A percentile compares a stretch with the other conserved stretches of the same genome.
These are phyloP conservation scores for Callospermophilus lateralis DNA, from an alignment of 2,113 vertebrate species.

Conservation along the genomic window DNA sequence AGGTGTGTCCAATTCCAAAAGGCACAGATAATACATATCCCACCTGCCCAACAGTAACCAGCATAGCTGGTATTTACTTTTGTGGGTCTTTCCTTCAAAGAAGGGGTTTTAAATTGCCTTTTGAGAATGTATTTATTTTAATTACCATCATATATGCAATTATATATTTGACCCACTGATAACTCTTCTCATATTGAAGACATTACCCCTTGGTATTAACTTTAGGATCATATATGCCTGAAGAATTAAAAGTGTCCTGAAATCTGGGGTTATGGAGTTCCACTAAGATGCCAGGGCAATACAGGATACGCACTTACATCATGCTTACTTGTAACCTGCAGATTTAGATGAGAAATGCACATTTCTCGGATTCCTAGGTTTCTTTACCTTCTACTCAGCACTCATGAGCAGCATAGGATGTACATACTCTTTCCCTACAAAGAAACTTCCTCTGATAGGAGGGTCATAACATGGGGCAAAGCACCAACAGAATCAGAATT, in stretches of 20 bases:
- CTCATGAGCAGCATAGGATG: neutral
- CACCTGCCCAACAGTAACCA: neutral
- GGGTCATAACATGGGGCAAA: neutral
- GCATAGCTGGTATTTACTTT: neutral
- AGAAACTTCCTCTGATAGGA: neutral
- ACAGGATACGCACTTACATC: fast-evolving
- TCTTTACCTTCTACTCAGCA: neutral
- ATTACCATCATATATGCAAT: neutral
- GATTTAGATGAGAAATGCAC: neutral
- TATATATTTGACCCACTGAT: neutral
- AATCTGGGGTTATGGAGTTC: neutral
- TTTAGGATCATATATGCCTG: neutral
- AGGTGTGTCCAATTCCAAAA: neutral
- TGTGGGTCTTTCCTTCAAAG: neutral
- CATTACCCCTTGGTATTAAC: neutral
- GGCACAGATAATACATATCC: neutral
- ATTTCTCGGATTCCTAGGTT: too few species aligned
- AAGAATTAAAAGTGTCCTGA: neutral
- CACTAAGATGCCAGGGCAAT: neutral
- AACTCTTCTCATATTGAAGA: neutral
- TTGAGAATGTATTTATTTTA: neutral
- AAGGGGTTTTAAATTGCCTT: neutral
- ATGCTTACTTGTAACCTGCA: neutral
- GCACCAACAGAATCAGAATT: neutral
- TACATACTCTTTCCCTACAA: neutral